Evolutionary conservation across 2,888 invertebrate species (phyloP).

Genomic region (Caenorhabditis sp.): DNA sequence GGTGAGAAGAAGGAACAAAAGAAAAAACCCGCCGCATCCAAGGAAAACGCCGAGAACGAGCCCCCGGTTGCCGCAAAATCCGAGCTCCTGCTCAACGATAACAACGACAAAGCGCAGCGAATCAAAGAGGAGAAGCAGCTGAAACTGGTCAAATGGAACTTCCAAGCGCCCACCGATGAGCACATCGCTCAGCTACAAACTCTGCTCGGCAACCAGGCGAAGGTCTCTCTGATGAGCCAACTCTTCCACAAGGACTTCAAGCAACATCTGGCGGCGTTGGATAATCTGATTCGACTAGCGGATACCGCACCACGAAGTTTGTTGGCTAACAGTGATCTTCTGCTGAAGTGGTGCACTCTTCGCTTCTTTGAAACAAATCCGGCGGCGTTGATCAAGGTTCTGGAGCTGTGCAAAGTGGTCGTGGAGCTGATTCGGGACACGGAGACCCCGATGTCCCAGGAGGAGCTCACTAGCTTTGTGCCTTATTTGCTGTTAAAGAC

Average conservation of each 20-base stretch:
- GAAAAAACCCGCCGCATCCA: slow-evolving; percentile 32
- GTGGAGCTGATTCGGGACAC: slow-evolving; percentile 88
- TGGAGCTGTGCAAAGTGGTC: slow-evolving; percentile 64
- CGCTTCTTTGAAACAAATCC: slow-evolving; percentile 99
- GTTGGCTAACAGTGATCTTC: slow-evolving; percentile 93
- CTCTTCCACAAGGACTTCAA: slow-evolving; percentile 97
- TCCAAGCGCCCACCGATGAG: slow-evolving; percentile 90
- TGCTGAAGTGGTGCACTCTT: slow-evolving; percentile 96
- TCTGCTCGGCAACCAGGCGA: slow-evolving; percentile 94
- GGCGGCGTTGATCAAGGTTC: slow-evolving; percentile 91
- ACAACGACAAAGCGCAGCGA: slow-evolving; percentile 91
- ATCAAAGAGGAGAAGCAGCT: slow-evolving; percentile 95
- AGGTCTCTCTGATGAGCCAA: slow-evolving; percentile 86
- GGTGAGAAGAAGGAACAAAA: slow-evolving; percentile 53
- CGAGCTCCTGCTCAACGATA: slow-evolving; percentile 58
- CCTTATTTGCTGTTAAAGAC: slow-evolving; percentile 95
- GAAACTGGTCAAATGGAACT: slow-evolving; percentile 85
- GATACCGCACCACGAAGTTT: slow-evolving; percentile 87
- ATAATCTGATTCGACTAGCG: slow-evolving; percentile 86
- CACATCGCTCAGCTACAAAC: slow-evolving; percentile 94
- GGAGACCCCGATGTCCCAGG: slow-evolving; percentile 87
- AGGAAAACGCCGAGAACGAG: slow-evolving; percentile 59
- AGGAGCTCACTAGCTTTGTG: slow-evolving; percentile 93
- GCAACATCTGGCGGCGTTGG: slow-evolving; percentile 95
- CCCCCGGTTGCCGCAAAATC: slow-evolving; percentile 53